Conservation (phyloP, 2,113 vertebrate genomes). For the Limanda limanda region DNA sequence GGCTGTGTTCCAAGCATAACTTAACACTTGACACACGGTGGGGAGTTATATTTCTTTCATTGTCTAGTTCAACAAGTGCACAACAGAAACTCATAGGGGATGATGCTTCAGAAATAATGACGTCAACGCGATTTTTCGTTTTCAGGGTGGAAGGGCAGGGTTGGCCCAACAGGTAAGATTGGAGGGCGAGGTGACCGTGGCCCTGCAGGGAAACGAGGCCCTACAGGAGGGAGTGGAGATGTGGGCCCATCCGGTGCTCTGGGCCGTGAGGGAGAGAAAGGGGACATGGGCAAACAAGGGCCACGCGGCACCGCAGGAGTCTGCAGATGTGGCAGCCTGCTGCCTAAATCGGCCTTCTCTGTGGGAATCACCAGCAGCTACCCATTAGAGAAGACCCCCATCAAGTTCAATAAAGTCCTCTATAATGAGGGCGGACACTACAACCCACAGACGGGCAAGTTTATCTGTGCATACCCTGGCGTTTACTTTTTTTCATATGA, state of each 20-base stretch:
- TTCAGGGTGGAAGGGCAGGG: constrained; percentile 91
- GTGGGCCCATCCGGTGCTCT: constrained; percentile 83
- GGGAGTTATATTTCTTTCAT: constrained; percentile 32
- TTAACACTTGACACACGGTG: constrained; percentile 7
- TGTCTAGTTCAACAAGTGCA: background rate
- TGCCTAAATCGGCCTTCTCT: constrained; percentile 95
- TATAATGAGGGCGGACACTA: constrained; percentile 95
- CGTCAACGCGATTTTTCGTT: constrained; percentile 57
- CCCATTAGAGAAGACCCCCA: constrained; percentile 90
- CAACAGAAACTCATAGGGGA: background rate
- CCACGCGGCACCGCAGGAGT: constrained; percentile 85
- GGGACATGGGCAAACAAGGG: constrained; percentile 89
- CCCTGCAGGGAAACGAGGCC: constrained; percentile 91
- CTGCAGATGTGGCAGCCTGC: constrained; percentile 92
- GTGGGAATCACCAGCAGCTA: constrained; percentile 97
- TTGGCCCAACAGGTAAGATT: constrained; percentile 88
- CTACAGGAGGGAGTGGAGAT: constrained; percentile 84
- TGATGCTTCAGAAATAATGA: background rate
- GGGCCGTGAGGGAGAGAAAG: constrained; percentile 87
- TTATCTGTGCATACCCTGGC: constrained; percentile 94
- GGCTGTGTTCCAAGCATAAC: constrained; percentile 41
- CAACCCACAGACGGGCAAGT: constrained; percentile 93
- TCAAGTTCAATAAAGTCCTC: constrained; percentile 96
- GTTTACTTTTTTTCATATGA: constrained; percentile 98
- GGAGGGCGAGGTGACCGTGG: constrained; percentile 93